These are phyloP conservation scores for Drosophila aldrichi DNA, from an alignment of 2,888 invertebrate genomes.

Conservation along the genomic window DNA sequence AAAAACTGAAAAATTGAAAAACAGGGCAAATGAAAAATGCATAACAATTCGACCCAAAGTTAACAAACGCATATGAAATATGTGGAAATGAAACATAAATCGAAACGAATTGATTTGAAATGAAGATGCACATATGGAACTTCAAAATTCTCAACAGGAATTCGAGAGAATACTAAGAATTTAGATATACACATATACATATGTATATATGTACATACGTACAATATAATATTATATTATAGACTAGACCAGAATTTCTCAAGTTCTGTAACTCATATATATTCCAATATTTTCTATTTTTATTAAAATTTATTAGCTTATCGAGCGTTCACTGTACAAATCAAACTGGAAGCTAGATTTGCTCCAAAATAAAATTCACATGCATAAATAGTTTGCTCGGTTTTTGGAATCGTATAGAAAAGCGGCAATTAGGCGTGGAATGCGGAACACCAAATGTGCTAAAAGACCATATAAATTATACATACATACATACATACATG, in stretches of 20 bases:
- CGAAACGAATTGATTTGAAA: slow-evolving; percentile 5
- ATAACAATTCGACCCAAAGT: slow-evolving; percentile 1
- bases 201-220: not conserved
- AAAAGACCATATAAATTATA: slow-evolving; percentile 66
- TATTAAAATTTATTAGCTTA: not conserved
- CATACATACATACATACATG: not conserved
- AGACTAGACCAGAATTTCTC: not conserved
- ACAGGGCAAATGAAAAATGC: slow-evolving; percentile 4
- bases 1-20: slow-evolving; percentile 2
- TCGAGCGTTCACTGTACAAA: not conserved
- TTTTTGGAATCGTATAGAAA: slow-evolving; percentile 32
- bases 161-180: not conserved
- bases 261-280: not conserved
- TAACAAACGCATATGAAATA: not conserved
- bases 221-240: not conserved
- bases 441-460: slow-evolving; percentile 72
- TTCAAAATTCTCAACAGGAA: not conserved
- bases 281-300: not conserved
- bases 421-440: slow-evolving; percentile 67
- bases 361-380: slow-evolving; percentile 18
- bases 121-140: not conserved
- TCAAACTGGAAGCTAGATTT: slow-evolving; percentile 7
- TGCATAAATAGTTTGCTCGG: slow-evolving; percentile 11
- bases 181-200: not conserved
- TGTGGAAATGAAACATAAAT: slow-evolving; percentile 3